phyloP scores from a whole-genome alignment of 2,888 invertebrate species.

The Drosophila kanekoi region DNA sequence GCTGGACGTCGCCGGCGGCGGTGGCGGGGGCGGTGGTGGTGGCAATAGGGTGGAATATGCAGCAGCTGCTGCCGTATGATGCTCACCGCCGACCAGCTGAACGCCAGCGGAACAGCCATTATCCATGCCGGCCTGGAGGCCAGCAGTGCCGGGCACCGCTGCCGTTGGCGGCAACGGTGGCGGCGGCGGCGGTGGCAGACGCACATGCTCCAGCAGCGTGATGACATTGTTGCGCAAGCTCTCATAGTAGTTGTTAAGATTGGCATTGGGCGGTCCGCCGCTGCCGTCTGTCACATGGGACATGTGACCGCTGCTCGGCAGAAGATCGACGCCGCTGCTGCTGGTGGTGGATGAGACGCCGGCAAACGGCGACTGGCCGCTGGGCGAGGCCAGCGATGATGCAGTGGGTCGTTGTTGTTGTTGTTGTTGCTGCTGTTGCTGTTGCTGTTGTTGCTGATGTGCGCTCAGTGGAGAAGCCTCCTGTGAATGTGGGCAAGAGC shows the following conservation, averaged over 20 bases:
- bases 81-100: constrained; percentile 33
- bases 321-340: constrained; percentile 21
- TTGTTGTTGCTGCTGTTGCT: constrained; percentile 51
- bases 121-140: constrained; percentile 41
- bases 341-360: constrained; percentile 71
- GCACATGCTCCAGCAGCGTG: constrained; percentile 94
- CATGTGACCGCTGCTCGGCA: constrained; percentile 25
- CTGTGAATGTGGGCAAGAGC: constrained; percentile 45
- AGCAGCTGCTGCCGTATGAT: constrained; percentile 44
- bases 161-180: constrained; percentile 34
- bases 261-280: constrained; percentile 84
- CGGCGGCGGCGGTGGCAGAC: constrained; percentile 88
- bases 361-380: constrained; percentile 72
- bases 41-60: constrained; percentile 69
- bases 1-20: constrained; percentile 10
- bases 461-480: constrained; percentile 84
- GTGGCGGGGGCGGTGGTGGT: constrained; percentile 58
- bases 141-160: constrained; percentile 22
- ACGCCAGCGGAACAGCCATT: constrained; percentile 37
- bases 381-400: constrained; percentile 59
- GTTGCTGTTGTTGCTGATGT: constrained; percentile 77
- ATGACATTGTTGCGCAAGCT: constrained; percentile 96
- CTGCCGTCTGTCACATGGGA: constrained; percentile 39
- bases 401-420: constrained; percentile 48
- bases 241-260: constrained; percentile 96